phyloP scores from a whole-genome alignment of 2,797 vertebrate genomes.

The Argyrosomus regius region DNA sequence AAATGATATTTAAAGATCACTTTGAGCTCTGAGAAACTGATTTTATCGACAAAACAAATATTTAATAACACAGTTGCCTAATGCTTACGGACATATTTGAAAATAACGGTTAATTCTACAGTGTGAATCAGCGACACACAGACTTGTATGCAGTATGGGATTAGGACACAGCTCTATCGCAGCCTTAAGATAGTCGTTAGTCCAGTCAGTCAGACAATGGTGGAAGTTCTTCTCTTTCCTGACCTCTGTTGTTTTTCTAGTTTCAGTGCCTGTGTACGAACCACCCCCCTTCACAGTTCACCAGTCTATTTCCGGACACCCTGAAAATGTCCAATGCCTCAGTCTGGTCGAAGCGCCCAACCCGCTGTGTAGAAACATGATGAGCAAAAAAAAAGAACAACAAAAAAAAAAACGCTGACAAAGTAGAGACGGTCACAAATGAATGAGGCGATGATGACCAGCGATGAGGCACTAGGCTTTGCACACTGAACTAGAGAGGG shows the following conservation, averaged over 20 bases:
- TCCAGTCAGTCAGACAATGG: constrained; percentile 9
- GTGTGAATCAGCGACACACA: not conserved
- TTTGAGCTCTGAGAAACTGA: not conserved
- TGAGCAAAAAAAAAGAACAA: constrained; percentile 5
- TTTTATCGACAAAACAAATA: not conserved
- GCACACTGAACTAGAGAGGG: constrained; percentile 65
- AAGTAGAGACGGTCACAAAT: constrained; percentile 42
- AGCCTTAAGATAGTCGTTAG: not conserved
- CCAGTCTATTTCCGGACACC: constrained; percentile 23
- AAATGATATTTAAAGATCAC: not conserved
- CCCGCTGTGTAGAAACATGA: not conserved
- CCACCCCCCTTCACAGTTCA: constrained; percentile 44
- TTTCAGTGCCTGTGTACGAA: constrained; percentile 30
- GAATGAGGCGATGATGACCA: constrained; percentile 50
- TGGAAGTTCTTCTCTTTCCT: constrained; percentile 3
- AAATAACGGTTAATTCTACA: not conserved
- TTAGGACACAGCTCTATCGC: constrained; percentile 62
- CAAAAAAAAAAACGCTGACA: not conserved
- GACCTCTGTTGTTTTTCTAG: not conserved
- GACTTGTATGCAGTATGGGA: constrained; percentile 1
- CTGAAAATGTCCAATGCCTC: constrained; percentile 27
- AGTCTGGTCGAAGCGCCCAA: constrained; percentile 28
- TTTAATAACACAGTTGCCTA: not conserved
- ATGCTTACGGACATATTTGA: not conserved
- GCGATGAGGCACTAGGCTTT: constrained; percentile 78